A percentile compares a stretch with the other conserved stretches of the same genome.
These are phyloP conservation scores for Falco berigora DNA, from an alignment of 2,797 vertebrate species.

Conservation along the genomic window DNA sequence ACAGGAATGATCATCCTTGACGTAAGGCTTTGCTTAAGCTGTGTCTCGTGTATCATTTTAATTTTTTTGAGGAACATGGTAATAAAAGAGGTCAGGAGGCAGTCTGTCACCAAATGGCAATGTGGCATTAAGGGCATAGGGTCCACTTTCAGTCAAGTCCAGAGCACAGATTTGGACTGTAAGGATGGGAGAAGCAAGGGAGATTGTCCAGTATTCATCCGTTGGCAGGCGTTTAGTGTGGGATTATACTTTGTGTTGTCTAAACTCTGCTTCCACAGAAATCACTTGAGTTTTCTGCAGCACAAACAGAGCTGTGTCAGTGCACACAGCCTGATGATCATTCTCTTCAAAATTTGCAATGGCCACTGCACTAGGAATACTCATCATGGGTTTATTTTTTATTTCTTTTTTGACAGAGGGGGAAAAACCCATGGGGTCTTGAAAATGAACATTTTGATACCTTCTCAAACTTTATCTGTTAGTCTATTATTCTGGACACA, in stretches of 20 bases:
- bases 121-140: not conserved
- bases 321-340: not conserved
- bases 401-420: not conserved
- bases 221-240: not conserved
- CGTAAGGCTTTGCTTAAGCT: conserved; percentile 4
- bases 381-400: not conserved
- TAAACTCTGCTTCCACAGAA: not conserved
- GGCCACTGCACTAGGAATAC: not conserved
- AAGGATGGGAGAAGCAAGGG: not conserved
- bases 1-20: not conserved
- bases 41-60: conserved; percentile 29
- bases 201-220: not conserved
- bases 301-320: not conserved
- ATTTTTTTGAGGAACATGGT: conserved; percentile 55
- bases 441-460: not conserved
- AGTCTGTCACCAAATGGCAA: not conserved
- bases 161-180: not conserved
- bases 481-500: not conserved
- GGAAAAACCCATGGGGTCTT: not conserved
- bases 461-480: not conserved
- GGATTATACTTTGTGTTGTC: not conserved
- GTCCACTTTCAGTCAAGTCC: not conserved
- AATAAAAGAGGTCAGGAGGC: conserved; percentile 40
- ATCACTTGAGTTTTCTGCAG: not conserved
- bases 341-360: not conserved